These are phyloP conservation scores for Noctilio leporinus DNA, from an alignment of 2,113 vertebrate genomes.

Conservation along the genomic window DNA sequence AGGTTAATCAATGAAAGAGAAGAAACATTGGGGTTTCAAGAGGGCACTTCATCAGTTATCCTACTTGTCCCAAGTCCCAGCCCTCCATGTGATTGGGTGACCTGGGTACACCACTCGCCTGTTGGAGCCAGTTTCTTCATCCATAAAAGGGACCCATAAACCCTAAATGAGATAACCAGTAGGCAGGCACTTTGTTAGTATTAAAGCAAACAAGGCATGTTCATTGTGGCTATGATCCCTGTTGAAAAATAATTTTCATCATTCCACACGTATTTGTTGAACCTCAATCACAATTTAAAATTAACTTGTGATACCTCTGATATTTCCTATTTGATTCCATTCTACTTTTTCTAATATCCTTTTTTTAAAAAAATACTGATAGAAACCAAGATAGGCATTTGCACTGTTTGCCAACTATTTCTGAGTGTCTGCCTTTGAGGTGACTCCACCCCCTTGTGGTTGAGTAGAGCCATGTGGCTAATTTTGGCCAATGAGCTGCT, in stretches of 20 bases:
- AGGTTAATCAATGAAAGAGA: not conserved
- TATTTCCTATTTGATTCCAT: not conserved
- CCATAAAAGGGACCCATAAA: not conserved
- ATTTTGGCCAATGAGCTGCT: constrained; percentile 20
- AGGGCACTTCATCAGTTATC: not conserved
- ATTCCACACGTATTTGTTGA: not conserved
- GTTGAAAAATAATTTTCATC: not conserved
- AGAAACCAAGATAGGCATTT: not conserved
- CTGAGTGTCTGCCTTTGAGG: not conserved
- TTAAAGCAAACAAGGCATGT: not conserved
- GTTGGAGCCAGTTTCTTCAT: not conserved
- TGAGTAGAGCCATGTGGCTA: constrained; percentile 2
- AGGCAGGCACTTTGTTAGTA: not conserved
- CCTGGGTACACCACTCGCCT: not conserved
- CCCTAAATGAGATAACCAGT: not conserved
- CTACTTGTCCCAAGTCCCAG: not conserved
- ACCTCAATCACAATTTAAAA: not conserved
- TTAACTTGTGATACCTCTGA: not conserved
- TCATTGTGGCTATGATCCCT: not conserved
- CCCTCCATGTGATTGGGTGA: not conserved
- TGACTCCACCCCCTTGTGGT: not conserved
- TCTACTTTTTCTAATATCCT: not conserved
- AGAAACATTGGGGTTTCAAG: not conserved
- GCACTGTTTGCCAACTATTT: not conserved
- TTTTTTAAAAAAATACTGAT: not conserved